Evolutionary conservation across 2,113 vertebrate genomes (phyloP), one percentile per base, ranked within the genome.

Genomic region (Triplophysa rosa): DNA sequence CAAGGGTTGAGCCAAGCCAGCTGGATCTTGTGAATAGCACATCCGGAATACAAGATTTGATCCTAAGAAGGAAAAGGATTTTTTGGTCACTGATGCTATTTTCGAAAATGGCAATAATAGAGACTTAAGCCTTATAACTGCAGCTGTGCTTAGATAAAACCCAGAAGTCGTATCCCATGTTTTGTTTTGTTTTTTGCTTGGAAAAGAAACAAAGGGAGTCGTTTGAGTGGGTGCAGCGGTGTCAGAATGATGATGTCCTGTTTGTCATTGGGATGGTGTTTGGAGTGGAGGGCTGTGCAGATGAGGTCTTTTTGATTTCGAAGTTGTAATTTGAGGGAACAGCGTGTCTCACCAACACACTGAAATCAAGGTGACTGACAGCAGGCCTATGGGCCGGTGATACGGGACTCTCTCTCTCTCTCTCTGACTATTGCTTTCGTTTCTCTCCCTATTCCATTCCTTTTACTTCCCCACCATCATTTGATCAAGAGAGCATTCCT

Each of bases 401-500:
- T 37, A 47, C 42, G 12, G 9, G 61, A 52, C 61, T 58, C 33
- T 78, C 26, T 69, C 23, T 80, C 42, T 64, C 56, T 70, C 74
- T 81, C 75, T 66, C 13, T 56, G 65, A 52, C 21, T 63, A 7
- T 33, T 61, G 52, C 70, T 63, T 6, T 81, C 61, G 71, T 21
- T 77, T 70, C 69, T 73, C 70, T 37, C 73, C 84, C 66, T 65
- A 33, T 80, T 56, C 65, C 40, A 29, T 76, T 26, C 71, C 63
- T 62, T 42, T 81, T 47, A 65, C 47, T 1, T 16, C 54, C 71
- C 52, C 80, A 56, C 74, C 76, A 76, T 69, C 62, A 66, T 76
- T 72, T 72, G 80, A 88, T 86, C 69, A 84, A 82, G 80, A 80
- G 45, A 85, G 87, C 89, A 83, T 91, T 79, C 65, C 83, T 89